Evolutionary conservation across 2,888 invertebrate species (phyloP).

Genomic region (Phrixothrix hirtus): DNA sequence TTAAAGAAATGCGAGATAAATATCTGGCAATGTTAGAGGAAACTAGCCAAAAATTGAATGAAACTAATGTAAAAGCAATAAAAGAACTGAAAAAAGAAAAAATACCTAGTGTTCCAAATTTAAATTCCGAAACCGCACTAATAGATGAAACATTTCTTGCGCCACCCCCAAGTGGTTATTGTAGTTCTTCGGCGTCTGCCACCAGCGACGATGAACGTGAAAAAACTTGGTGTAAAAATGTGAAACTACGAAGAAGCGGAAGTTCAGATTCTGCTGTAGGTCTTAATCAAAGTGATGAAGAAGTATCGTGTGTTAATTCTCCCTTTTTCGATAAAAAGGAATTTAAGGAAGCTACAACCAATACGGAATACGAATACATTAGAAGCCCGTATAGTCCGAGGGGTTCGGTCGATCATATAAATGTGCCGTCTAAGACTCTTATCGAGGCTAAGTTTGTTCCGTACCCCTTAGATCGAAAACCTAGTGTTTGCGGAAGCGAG

Average conservation of each 20-base stretch:
- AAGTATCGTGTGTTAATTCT: conserved; percentile 36
- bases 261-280: conserved; percentile 60
- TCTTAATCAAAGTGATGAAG: conserved; percentile 57
- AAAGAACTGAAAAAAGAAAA: too few species aligned
- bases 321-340: conserved; percentile 15
- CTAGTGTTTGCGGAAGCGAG: conserved; percentile 58
- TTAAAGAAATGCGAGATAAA: conserved; percentile 47
- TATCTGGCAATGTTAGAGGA: conserved; percentile 49
- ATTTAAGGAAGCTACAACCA: conserved; percentile 4
- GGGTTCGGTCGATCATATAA: conserved; percentile 51
- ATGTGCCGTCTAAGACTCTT: conserved; percentile 57
- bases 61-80: conserved; percentile 5
- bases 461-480: conserved; percentile 56
- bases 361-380: too few species aligned
- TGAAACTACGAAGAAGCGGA: conserved; percentile 55
- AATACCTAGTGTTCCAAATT: too few species aligned
- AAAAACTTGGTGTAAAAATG: conserved; percentile 36
- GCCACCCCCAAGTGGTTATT: conserved; percentile 52
- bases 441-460: conserved; percentile 63
- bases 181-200: conserved; percentile 49
- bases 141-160: conserved; percentile 41
- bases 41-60: conserved; percentile 39
- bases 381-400: conserved; percentile 48
- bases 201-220: conserved; percentile 52
- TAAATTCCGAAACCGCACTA: background rate